A percentile compares a stretch with the other conserved stretches of the same genome.
Evolutionary conservation across 2,113 vertebrate species (phyloP).

Genomic region (Takifugu flavidus): DNA sequence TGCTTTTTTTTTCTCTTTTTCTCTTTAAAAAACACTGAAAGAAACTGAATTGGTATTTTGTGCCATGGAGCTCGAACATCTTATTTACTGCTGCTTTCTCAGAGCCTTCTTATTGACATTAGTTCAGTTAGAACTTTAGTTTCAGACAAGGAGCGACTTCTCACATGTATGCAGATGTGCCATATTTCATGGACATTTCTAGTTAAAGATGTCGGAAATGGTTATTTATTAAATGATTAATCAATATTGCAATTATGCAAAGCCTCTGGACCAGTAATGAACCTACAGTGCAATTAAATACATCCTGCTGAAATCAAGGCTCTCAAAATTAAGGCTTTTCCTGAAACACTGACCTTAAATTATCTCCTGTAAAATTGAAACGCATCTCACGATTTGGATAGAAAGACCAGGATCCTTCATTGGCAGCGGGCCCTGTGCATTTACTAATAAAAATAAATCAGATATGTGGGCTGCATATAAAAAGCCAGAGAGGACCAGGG

Average conservation of each 20-base stretch:
- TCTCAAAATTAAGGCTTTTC: not conserved
- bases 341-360: not conserved
- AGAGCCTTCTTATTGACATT: not conserved
- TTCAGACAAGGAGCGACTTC: not conserved
- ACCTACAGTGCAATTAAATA: not conserved
- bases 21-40: not conserved
- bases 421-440: slow-evolving; percentile 1
- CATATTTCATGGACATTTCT: not conserved
- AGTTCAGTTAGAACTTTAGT: not conserved
- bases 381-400: slow-evolving; percentile 1
- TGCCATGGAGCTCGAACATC: not conserved
- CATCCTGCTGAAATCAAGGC: not conserved
- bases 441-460: not conserved
- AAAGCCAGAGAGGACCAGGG: slow-evolving; percentile 33
- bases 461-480: not conserved
- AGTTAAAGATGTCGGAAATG: not conserved
- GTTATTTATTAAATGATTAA: no score
- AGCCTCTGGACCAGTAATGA: not conserved
- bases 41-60: not conserved
- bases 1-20: not conserved
- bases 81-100: not conserved
- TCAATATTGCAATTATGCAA: not conserved
- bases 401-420: not conserved
- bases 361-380: not conserved
- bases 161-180: not conserved